These are phyloP conservation scores for Lutjanus erythropterus DNA, from an alignment of 2,113 vertebrate genomes.

Conservation along the genomic window DNA sequence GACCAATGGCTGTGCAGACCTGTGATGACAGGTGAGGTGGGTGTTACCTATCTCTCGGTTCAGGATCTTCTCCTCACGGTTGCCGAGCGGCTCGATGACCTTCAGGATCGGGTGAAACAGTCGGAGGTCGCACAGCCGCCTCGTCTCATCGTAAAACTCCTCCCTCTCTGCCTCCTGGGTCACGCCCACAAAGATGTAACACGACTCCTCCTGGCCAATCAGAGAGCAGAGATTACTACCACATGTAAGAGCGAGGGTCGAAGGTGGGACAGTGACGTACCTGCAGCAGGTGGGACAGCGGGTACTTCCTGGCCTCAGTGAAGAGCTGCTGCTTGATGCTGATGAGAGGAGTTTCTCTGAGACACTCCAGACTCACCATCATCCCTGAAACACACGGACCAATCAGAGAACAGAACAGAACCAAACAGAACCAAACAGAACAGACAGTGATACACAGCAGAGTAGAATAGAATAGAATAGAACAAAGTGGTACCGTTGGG, in stretches of 20 bases:
- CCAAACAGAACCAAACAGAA: neutral
- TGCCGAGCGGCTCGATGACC: slow-evolving; percentile 87
- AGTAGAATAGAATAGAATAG: neutral
- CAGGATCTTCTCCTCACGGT: slow-evolving; percentile 88
- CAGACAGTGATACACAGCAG: neutral
- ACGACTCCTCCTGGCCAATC: slow-evolving; percentile 85
- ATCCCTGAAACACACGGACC: slow-evolving; percentile 65
- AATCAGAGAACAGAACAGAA: neutral
- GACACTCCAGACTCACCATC: slow-evolving; percentile 87
- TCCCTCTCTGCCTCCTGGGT: slow-evolving; percentile 88
- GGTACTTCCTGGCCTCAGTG: slow-evolving; percentile 85
- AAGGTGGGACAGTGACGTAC: slow-evolving; percentile 45
- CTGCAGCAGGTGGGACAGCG: slow-evolving; percentile 85
- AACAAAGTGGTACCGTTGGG: slow-evolving; percentile 78
- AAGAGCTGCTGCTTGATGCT: slow-evolving; percentile 88
- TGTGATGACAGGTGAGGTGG: neutral
- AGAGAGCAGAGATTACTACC: slow-evolving; percentile 11
- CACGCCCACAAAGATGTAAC: slow-evolving; percentile 88
- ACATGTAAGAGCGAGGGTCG: neutral
- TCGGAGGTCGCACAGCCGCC: slow-evolving; percentile 85
- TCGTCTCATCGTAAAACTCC: slow-evolving; percentile 87
- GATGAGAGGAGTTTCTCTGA: slow-evolving; percentile 85
- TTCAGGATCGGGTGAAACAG: slow-evolving; percentile 88
- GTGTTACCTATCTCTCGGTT: slow-evolving; percentile 86
- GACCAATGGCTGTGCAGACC: neutral